These are phyloP conservation scores for Andrena minutula DNA, from an alignment of 2,888 invertebrate species.

Conservation along the genomic window DNA sequence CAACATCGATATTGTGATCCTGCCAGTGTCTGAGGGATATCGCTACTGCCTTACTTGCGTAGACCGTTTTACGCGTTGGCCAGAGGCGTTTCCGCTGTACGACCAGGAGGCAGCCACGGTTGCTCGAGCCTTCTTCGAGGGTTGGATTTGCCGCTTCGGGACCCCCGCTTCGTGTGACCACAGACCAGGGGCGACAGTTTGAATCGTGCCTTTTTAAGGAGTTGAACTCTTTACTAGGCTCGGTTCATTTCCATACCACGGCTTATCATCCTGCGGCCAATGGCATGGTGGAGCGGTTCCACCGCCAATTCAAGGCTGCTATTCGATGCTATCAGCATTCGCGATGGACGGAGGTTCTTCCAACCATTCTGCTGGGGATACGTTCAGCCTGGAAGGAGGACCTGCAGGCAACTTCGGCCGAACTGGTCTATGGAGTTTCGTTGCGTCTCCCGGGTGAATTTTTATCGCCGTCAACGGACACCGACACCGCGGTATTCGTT, in stretches of 20 bases:
- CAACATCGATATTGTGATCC: conserved; percentile 4
- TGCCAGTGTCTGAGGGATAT: not conserved
- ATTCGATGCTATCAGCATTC: not conserved
- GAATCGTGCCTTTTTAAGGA: not conserved
- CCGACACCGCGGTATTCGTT: too few species aligned
- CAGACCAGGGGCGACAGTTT: conserved; percentile 22
- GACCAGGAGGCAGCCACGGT: too few species aligned
- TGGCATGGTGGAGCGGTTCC: not conserved
- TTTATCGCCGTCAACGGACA: too few species aligned
- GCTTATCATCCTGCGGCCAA: not conserved
- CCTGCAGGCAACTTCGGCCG: not conserved
- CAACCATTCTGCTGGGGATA: not conserved
- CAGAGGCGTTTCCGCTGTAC: not conserved
- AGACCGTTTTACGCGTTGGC: conserved; percentile 4
- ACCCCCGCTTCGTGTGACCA: conserved; percentile 1
- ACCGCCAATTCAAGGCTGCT: not conserved
- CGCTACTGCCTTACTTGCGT: not conserved
- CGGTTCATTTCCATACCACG: not conserved
- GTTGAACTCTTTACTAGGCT: not conserved
- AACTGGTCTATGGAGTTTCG: not conserved
- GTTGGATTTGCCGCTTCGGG: not conserved
- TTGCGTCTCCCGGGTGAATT: too few species aligned
- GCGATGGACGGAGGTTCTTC: not conserved
- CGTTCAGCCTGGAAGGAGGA: not conserved
- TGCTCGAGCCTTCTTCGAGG: not conserved